Percentiles rank a stretch among this genome's conserved stretches.
Evolutionary conservation across 1,140 invertebrate genomes (phyloP).

Genomic region (Pseudomyrmex cubaensis): DNA sequence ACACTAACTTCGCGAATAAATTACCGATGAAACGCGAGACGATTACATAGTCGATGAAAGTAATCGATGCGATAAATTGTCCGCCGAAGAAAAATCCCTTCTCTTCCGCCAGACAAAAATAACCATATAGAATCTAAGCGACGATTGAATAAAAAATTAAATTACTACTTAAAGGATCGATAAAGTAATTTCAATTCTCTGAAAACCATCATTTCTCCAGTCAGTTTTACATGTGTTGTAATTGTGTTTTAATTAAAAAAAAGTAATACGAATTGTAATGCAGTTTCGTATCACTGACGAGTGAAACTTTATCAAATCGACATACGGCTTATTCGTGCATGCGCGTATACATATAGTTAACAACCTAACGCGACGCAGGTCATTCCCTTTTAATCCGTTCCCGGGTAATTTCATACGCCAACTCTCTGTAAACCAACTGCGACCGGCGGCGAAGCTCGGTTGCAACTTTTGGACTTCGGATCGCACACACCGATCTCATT

Average conservation of each 20-base stretch:
- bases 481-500: constrained; percentile 65
- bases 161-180: not conserved
- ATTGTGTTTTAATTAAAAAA: not conserved
- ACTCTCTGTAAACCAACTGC: constrained; percentile 45
- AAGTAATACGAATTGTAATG: not conserved
- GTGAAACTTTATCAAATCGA: constrained; percentile 3
- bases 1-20: constrained; percentile 38
- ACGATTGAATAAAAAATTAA: not conserved
- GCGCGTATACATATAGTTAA: constrained; percentile 9
- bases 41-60: not conserved
- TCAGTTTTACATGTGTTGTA: no score
- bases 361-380: not conserved
- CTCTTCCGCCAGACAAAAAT: not conserved
- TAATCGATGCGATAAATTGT: constrained; percentile 39
- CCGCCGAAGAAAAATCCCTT: not conserved
- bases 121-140: not conserved
- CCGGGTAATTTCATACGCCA: constrained; percentile 45
- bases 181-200: not conserved
- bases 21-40: constrained; percentile 19
- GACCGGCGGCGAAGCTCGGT: not conserved
- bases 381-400: constrained; percentile 40
- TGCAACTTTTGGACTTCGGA: constrained; percentile 43
- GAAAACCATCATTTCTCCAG: no score
- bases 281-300: not conserved
- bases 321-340: not conserved